phyloP scores from a whole-genome alignment of 2,797 vertebrate genomes.

The Chaenodraco wilsoni region DNA sequence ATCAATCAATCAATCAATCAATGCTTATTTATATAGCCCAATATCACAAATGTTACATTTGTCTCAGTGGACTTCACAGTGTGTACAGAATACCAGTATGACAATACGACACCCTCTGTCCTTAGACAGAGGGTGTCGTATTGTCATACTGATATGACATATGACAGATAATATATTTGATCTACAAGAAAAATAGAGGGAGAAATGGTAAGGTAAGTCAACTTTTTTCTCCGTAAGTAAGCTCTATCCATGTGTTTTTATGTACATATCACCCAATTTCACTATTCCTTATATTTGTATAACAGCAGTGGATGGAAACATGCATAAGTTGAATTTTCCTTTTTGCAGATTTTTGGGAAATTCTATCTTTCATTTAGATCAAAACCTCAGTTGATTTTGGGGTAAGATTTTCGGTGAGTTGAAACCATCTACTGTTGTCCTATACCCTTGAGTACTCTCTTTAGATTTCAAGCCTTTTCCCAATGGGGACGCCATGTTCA shows the following conservation, averaged over 20 bases:
- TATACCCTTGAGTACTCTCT: background rate
- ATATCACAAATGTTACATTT: too few species aligned
- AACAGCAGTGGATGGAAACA: background rate
- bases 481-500: background rate
- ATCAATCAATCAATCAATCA: too few species aligned
- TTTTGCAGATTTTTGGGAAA: background rate
- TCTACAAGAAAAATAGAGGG: background rate
- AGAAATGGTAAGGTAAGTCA: background rate
- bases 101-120: too few species aligned
- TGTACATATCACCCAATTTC: background rate
- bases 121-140: too few species aligned
- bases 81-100: too few species aligned
- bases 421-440: background rate
- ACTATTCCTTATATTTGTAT: background rate
- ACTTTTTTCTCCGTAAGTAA: background rate
- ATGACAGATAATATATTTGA: too few species aligned
- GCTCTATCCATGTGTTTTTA: background rate
- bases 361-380: background rate
- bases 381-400: constrained; percentile 6
- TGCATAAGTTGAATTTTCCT: background rate
- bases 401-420: constrained; percentile 49
- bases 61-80: too few species aligned
- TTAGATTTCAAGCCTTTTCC: background rate
- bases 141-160: too few species aligned
- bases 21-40: too few species aligned